Base-by-base conservation (phyloP, 2,888 invertebrate genomes). In the Cheilosia pagana region DNA sequence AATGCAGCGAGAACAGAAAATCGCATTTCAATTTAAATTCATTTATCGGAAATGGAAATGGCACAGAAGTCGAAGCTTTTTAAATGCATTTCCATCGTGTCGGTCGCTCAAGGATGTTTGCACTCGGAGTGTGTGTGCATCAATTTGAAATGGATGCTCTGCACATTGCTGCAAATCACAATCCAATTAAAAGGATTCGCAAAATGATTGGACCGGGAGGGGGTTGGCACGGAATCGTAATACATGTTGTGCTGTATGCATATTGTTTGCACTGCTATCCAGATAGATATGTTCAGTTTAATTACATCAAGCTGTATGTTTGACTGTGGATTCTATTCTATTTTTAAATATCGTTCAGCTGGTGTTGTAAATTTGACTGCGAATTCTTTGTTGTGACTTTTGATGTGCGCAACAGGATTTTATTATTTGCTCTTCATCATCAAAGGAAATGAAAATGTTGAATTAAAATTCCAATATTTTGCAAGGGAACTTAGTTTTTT, bases 121-220 rank as follows among this genome's bases (percentile, higher is more conserved):
- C 39, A 19, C 45, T 48, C 59, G 28, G 16, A 10, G 28, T 14
- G 8, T 3, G n/a, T 12, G 45, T 39, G 7, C 16, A 7, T 0
- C 14, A 16, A 25, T 19, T 60, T 28, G 28, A 35, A 35, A n/a
- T 50, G 48, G n/a, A 23, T 53, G 39, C 52, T 41, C 16, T 31
- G 35, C 52, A 52, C 28, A 65, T 65, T 25, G 39, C 45, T 62
- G 39, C 55, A 39, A 63, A 74, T 70, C 39, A 8, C 25, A 75
- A 75, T 79, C 53, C 55, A 75, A 79, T 85, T 85, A 85, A 65
- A 71, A 60, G 43, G 60, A 85, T 78, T 59, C 74, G 39, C 31
- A 50, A 12, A 67, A 55, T 52, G 28, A 60, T 55, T 68, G 67
- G 43, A 8, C 48, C 19, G 21, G 25, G 21, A 53, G 31, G 52